Percentiles rank a stretch among this genome's conserved stretches.
These are phyloP conservation scores for Mercenaria mercenaria DNA, from an alignment of 1,140 invertebrate species.

Conservation along the genomic window DNA sequence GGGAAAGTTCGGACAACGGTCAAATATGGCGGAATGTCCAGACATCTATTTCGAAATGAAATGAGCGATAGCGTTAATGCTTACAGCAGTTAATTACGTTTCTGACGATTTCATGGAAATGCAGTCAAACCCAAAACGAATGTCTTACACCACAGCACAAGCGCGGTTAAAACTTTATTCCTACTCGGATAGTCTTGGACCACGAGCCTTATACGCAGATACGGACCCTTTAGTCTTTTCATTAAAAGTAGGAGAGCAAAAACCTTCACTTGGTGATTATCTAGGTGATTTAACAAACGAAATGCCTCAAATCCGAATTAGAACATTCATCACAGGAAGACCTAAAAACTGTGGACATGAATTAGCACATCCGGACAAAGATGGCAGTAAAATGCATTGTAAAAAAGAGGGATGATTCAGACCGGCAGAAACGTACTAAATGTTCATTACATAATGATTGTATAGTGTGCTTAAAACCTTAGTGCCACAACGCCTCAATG, in stretches of 20 bases:
- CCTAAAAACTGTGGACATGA: conserved; percentile 68
- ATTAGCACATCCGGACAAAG: conserved; percentile 35
- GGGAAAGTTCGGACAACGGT: not conserved
- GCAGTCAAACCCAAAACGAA: conserved; percentile 67
- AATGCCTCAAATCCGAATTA: conserved; percentile 31
- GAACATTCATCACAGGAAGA: conserved; percentile 48
- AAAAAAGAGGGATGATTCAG: conserved; percentile 66
- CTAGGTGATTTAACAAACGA: conserved; percentile 67
- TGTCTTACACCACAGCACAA: conserved; percentile 80
- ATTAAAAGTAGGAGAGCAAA: not conserved
- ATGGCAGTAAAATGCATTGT: conserved; percentile 6
- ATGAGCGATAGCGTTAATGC: conserved; percentile 79
- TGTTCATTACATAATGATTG: too few species aligned
- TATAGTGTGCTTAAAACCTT: not conserved
- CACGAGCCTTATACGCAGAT: conserved; percentile 84
- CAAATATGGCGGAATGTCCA: not conserved
- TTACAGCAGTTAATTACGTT: conserved; percentile 77
- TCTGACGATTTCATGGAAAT: conserved; percentile 74
- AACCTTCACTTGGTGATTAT: conserved; percentile 46
- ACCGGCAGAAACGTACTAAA: conserved; percentile 50
- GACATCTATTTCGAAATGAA: not conserved
- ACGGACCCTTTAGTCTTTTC: conserved; percentile 80
- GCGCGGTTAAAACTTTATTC: conserved; percentile 84
- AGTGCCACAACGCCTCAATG: not conserved
- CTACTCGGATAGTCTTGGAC: conserved; percentile 79